phyloP scores from a whole-genome alignment of 2,113 vertebrate genomes.

The Ictalurus furcatus region DNA sequence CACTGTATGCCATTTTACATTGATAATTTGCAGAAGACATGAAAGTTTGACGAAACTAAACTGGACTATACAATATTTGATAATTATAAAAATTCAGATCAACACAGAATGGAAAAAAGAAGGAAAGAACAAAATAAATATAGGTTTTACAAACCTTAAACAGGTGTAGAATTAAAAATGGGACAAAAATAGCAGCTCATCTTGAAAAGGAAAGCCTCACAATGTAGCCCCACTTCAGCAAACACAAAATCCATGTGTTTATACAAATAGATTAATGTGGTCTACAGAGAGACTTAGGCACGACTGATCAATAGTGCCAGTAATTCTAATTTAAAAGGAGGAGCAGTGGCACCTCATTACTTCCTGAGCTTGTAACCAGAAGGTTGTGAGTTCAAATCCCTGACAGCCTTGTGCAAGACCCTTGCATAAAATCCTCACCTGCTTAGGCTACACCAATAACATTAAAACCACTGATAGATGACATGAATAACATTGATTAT shows the following conservation, averaged over 20 bases:
- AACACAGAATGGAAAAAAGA: background rate
- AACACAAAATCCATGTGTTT: conserved; percentile 63
- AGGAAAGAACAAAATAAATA: conserved; percentile 17
- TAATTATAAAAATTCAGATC: background rate
- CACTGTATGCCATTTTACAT: background rate
- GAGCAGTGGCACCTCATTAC: conserved; percentile 35
- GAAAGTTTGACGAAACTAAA: background rate
- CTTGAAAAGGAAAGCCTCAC: conserved; percentile 54
- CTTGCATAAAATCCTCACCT: background rate
- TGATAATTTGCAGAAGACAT: background rate
- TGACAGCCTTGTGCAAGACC: too few species aligned
- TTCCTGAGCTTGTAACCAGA: background rate
- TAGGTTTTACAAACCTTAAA: conserved; percentile 48
- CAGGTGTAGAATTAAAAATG: conserved; percentile 53
- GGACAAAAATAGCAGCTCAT: conserved; percentile 59
- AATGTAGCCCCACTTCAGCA: conserved; percentile 48
- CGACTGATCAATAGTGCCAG: conserved; percentile 62
- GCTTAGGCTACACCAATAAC: background rate
- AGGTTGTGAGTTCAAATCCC: conserved; percentile 3
- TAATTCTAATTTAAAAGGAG: conserved; percentile 56
- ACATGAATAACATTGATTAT: too few species aligned
- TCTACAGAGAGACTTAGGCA: conserved; percentile 58
- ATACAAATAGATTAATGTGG: conserved; percentile 62
- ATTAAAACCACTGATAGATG: too few species aligned
- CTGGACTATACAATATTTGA: background rate